These are phyloP conservation scores for Mythimna loreyi DNA, from an alignment of 2,888 invertebrate species.

Conservation along the genomic window DNA sequence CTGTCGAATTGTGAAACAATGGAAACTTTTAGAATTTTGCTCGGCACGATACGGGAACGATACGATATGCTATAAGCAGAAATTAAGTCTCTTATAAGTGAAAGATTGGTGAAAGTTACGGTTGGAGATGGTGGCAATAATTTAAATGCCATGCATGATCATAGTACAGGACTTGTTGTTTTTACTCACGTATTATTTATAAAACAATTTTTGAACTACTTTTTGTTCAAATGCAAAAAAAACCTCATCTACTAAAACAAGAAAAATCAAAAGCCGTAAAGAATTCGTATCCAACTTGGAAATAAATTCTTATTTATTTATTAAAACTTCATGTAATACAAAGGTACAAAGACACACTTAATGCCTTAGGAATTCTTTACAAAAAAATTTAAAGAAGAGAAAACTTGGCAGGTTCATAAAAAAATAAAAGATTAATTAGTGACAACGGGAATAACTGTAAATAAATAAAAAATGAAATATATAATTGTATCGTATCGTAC, in stretches of 20 bases:
- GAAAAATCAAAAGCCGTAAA: neutral
- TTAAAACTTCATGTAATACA: no score
- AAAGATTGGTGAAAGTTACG: neutral
- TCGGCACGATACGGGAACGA: conserved; percentile 40
- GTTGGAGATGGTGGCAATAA: no score
- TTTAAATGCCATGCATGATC: neutral
- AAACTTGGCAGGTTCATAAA: no score
- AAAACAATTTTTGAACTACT: neutral
- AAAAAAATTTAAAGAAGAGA: no score
- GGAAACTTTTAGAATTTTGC: conserved; percentile 41
- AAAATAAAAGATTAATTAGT: no score
- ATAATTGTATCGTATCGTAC: no score
- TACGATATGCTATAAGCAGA: neutral
- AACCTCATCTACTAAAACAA: neutral
- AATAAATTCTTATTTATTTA: no score
- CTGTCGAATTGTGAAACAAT: conserved; percentile 69
- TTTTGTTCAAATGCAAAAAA: neutral
- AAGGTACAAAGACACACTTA: no score
- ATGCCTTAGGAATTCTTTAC: no score
- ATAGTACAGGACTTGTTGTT: neutral
- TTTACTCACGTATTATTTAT: neutral
- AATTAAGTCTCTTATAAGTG: neutral
- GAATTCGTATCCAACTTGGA: no score
- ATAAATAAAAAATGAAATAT: no score
- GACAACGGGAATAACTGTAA: no score